Percentiles rank a stretch among this genome's conserved stretches.
Evolutionary conservation across 2,797 vertebrate species (phyloP).

Genomic region (Enteromius fasciolatus): DNA sequence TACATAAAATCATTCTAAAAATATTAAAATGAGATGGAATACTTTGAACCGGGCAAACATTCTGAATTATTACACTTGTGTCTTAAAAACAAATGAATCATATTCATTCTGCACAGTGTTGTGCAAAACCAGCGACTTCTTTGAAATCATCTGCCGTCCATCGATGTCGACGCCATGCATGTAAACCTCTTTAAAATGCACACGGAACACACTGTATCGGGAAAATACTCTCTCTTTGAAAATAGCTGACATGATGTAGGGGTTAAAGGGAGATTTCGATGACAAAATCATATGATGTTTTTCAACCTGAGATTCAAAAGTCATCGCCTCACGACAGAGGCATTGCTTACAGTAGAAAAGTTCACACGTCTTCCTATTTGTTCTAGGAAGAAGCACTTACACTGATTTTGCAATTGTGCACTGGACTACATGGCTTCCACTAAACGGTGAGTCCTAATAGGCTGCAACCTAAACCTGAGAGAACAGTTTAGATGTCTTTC

Average conservation of each 20-base stretch:
- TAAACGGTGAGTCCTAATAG: constrained; percentile 41
- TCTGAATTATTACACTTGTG: constrained; percentile 18
- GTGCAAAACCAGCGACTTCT: constrained; percentile 37
- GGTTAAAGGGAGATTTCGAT: constrained; percentile 71
- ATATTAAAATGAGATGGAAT: constrained; percentile 26
- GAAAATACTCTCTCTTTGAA: constrained; percentile 74
- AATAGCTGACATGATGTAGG: constrained; percentile 68
- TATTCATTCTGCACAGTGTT: constrained; percentile 13
- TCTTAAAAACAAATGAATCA: constrained; percentile 22
- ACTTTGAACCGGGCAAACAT: background rate
- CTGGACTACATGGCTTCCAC: constrained; percentile 54
- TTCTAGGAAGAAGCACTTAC: constrained; percentile 52
- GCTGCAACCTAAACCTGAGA: constrained; percentile 58
- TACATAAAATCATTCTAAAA: constrained; percentile 46
- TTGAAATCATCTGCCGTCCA: constrained; percentile 68
- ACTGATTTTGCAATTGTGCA: constrained; percentile 55
- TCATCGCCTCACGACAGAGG: constrained; percentile 61
- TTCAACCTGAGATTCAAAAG: constrained; percentile 82
- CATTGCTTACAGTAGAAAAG: constrained; percentile 65
- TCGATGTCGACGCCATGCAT: constrained; percentile 75
- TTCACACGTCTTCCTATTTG: constrained; percentile 52
- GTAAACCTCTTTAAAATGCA: constrained; percentile 68
- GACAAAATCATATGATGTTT: constrained; percentile 66
- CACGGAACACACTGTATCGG: constrained; percentile 69
- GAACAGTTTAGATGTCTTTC: constrained; percentile 41